Evolutionary conservation across 2,888 invertebrate species (phyloP).

Genomic region (Ophonus ardosiacus): DNA sequence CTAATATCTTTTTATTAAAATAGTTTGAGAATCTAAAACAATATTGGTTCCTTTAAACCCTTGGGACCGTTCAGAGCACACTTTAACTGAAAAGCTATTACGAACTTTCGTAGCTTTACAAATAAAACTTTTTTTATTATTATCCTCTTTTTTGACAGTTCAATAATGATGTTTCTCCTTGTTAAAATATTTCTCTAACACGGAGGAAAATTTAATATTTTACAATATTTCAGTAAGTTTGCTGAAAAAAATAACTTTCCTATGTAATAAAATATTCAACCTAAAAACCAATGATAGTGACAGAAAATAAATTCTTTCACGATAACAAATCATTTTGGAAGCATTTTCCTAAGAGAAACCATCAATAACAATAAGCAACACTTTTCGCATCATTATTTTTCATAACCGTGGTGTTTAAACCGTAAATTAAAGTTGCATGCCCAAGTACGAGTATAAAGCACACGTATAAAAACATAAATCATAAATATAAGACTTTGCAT

Average conservation of each 20-base stretch:
- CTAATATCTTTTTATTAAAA: conserved; percentile 58
- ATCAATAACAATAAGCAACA: conserved; percentile 39
- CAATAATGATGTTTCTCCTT: conserved; percentile 56
- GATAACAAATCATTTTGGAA: conserved; percentile 30
- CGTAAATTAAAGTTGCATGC: conserved; percentile 10
- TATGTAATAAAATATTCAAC: no score
- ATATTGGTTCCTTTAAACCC: conserved; percentile 50
- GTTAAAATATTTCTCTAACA: conserved; percentile 23
- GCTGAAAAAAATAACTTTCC: neutral
- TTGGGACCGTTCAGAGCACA: conserved; percentile 40
- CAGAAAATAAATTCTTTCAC: conserved; percentile 27
- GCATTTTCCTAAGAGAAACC: conserved; percentile 1
- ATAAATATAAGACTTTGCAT: no score
- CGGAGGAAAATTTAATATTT: neutral
- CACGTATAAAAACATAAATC: no score
- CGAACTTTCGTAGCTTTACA: conserved; percentile 47
- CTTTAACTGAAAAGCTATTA: conserved; percentile 55
- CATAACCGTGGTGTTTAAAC: conserved; percentile 17
- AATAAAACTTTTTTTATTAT: conserved; percentile 57
- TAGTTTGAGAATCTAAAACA: conserved; percentile 57
- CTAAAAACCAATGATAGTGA: neutral
- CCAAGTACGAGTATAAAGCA: neutral
- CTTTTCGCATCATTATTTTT: conserved; percentile 38
- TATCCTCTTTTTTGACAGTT: conserved; percentile 38
- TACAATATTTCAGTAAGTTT: neutral